Conservation (phyloP, 2,797 vertebrate genomes). For the Peromyscus nudipes region DNA sequence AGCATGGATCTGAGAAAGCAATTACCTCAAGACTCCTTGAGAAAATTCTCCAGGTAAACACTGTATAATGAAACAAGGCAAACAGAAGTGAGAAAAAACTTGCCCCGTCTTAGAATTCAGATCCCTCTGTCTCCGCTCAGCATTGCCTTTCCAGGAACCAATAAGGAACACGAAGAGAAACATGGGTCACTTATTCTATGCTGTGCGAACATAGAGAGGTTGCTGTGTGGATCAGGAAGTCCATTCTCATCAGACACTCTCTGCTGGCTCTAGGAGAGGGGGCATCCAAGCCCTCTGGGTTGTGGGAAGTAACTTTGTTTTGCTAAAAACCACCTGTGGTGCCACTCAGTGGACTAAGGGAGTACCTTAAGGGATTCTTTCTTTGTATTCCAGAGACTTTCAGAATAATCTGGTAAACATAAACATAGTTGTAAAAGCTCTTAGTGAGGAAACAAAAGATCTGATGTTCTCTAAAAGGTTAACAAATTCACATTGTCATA, state of each 20-base stretch:
- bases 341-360: not conserved
- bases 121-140: not conserved
- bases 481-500: not conserved
- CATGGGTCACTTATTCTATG: no score
- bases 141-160: not conserved
- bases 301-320: not conserved
- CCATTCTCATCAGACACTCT: not conserved
- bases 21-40: not conserved
- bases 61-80: not conserved
- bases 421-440: not conserved
- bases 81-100: not conserved
- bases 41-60: not conserved
- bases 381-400: not conserved
- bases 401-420: not conserved
- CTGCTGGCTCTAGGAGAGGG: accelerated
- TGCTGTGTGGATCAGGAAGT: not conserved
- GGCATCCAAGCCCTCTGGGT: not conserved
- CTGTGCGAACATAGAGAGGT: no score
- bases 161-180: no score
- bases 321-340: not conserved
- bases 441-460: not conserved
- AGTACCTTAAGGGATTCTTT: not conserved
- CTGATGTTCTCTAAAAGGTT: not conserved
- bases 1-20: not conserved
- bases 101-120: not conserved